These are phyloP conservation scores for Chaetura pelagica DNA, from an alignment of 2,113 vertebrate genomes.

Conservation along the genomic window DNA sequence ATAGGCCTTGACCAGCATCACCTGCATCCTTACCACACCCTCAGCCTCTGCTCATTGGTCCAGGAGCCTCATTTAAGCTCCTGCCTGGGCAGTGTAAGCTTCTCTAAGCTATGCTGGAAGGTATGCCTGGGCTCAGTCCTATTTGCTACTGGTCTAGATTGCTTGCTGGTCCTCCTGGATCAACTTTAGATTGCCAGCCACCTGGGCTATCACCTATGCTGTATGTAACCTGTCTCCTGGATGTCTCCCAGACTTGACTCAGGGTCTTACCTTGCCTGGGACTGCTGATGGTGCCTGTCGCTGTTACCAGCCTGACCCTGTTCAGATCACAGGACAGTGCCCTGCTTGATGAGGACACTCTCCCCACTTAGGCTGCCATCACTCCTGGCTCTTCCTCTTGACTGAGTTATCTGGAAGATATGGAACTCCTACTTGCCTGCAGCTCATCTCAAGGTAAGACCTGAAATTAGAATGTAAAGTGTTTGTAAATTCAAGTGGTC, in stretches of 20 bases:
- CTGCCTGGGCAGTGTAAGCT: neutral
- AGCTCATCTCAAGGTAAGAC: neutral
- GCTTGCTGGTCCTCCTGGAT: neutral
- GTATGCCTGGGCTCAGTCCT: neutral
- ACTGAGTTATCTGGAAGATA: neutral
- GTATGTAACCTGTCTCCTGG: neutral
- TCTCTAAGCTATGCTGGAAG: accelerated
- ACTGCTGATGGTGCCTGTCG: neutral
- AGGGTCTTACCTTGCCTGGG: neutral
- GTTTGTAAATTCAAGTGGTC: neutral
- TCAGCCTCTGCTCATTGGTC: neutral
- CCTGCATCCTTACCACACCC: neutral
- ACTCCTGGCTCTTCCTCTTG: neutral
- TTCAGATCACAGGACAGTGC: neutral
- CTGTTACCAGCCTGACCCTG: neutral
- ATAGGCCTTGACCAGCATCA: neutral
- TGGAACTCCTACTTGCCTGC: neutral
- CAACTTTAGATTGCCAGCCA: neutral
- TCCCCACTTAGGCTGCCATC: neutral
- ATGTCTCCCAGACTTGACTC: neutral
- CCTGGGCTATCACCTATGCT: neutral
- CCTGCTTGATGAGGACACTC: neutral
- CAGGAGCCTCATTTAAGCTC: neutral
- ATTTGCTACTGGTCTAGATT: neutral
- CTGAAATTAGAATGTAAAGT: neutral